Base-by-base conservation (phyloP, 2,113 vertebrate species). In the Epinephelus fuscoguttatus region DNA sequence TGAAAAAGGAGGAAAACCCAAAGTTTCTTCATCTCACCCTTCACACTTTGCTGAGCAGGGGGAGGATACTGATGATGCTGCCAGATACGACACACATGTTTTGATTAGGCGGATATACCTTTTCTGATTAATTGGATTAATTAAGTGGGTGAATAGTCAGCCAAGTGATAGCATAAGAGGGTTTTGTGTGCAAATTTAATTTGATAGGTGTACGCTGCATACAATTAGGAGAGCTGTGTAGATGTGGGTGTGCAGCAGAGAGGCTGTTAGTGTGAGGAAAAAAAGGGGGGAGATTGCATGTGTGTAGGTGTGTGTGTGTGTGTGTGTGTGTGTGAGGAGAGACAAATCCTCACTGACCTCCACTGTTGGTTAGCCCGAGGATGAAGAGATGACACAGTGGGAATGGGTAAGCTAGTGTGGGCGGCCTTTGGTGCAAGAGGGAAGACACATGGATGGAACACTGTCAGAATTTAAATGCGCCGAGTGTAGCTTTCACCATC, bases 91-190 rank as follows among this genome's bases (percentile, higher is more conserved):
- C 87, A 86, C 87, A 79, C 59, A 59, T 82, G 85, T 84, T 92
- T 81, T 85, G 81, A 93, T 89, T 77, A 81, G 78, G 30, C 30
- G 25, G 52, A 70, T 78, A 70, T 84, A 88, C 86, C 78, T 88
- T 91, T 85, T 6, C 70, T 84, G 82, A 92, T 91, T 84, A 85
- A 92, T 91, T 87, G 70, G 64, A 90, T 89, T 88, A 88, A 93
- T 92, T 92, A 92, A 81, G 81, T 57, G 40, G 80, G 75, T 78
- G 73, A 92, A 84, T 67, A 88, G 79, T 88, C 67, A 67, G 79
- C 69, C 27, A 50, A 81, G 85, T 70, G 76, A 88, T 84, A n/a
- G 82, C 69, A 64, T 21, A 47, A 84, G 63, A 75, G 55, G 30
- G n/a, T 70, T 77, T 84, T 81, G 68, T 75, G 25, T 75, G 78